These are phyloP conservation scores for Eudasyphora cyanicolor DNA, from an alignment of 2,888 invertebrate genomes.

Conservation along the genomic window DNA sequence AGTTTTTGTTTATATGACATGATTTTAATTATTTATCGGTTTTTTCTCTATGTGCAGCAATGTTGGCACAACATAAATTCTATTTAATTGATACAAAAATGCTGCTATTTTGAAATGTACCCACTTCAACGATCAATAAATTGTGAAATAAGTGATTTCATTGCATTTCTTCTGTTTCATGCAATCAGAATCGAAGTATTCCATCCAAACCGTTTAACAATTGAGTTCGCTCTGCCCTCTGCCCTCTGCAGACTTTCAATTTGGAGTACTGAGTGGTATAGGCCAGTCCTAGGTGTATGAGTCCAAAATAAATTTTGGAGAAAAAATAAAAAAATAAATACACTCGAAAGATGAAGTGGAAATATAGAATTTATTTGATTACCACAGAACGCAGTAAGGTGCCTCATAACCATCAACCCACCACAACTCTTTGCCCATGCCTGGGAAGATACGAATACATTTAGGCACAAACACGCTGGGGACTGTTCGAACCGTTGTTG, in stretches of 20 bases:
- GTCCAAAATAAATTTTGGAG: too few relatives aligned
- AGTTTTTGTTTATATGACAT: too few relatives aligned
- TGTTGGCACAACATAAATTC: too few relatives aligned
- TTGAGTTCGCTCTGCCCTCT: too few relatives aligned
- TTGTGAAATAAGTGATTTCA: conserved; percentile 42
- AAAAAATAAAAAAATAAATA: too few relatives aligned
- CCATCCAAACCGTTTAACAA: background rate
- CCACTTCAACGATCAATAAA: conserved; percentile 42
- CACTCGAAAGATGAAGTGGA: background rate
- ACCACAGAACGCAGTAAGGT: conserved; percentile 46
- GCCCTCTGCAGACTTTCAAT: background rate
- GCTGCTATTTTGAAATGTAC: background rate
- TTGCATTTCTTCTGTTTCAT: conserved; percentile 28
- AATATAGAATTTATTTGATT: conserved; percentile 54
- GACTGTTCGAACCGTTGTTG: too few relatives aligned
- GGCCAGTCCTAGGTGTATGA: too few relatives aligned
- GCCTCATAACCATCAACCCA: conserved; percentile 27
- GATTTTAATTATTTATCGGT: too few relatives aligned
- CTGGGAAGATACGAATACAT: background rate
- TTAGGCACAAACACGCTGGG: too few relatives aligned
- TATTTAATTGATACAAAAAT: background rate
- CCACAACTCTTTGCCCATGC: conserved; percentile 3
- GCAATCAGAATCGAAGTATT: background rate
- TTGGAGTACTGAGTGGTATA: too few relatives aligned
- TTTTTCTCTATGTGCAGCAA: too few relatives aligned